phyloP scores from a whole-genome alignment of 2,888 invertebrate species.

The Lithosia quadra region DNA sequence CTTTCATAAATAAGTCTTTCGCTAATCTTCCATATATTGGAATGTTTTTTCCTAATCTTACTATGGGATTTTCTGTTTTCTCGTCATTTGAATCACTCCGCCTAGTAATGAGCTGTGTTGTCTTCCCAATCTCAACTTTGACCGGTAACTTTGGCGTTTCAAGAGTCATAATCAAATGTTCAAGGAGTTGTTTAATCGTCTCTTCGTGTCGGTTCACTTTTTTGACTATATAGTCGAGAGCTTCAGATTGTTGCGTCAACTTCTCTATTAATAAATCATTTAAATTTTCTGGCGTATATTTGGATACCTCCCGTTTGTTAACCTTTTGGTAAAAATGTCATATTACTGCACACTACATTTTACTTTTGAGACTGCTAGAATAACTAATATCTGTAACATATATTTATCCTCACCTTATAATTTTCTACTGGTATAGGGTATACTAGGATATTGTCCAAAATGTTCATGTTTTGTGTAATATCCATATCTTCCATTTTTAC shows the following conservation, averaged over 20 bases:
- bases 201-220: slow-evolving; percentile 58
- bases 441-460: slow-evolving; percentile 54
- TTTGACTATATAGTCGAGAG: slow-evolving; percentile 65
- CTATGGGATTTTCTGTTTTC: slow-evolving; percentile 54
- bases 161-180: slow-evolving; percentile 54
- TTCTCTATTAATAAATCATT: slow-evolving; percentile 66
- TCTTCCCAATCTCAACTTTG: slow-evolving; percentile 55
- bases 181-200: slow-evolving; percentile 59
- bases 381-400: background rate
- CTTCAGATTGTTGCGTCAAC: slow-evolving; percentile 68
- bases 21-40: slow-evolving; percentile 67
- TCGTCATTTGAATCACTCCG: slow-evolving; percentile 44
- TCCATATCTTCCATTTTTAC: slow-evolving; percentile 39
- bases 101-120: slow-evolving; percentile 45
- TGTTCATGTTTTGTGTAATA: slow-evolving; percentile 33
- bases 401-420: slow-evolving; percentile 49
- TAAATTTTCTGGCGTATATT: slow-evolving; percentile 39
- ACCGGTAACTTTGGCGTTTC: slow-evolving; percentile 64
- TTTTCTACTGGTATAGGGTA: slow-evolving; percentile 47
- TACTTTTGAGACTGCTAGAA: background rate
- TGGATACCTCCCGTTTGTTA: slow-evolving; percentile 54
- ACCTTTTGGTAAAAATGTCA: slow-evolving; percentile 62
- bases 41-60: slow-evolving; percentile 62
- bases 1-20: slow-evolving; percentile 59
- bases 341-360: slow-evolving; percentile 22